Evolutionary conservation across 1,140 invertebrate species (phyloP), one percentile per base, ranked within the genome.

Genomic region (Papilio helenus): DNA sequence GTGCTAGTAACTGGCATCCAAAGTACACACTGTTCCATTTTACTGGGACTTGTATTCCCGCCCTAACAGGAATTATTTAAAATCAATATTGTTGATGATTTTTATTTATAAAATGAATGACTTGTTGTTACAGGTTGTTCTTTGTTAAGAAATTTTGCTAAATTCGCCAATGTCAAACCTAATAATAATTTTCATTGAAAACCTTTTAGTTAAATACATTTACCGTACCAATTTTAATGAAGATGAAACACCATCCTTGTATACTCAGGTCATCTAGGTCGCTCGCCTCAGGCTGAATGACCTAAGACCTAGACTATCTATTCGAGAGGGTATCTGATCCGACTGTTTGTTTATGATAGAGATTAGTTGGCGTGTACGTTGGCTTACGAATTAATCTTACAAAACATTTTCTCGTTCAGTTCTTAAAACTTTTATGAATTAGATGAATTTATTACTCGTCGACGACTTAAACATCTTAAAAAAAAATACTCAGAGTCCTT

Each of bases 241-340:
- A 77, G 76, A 44, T 55, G 49, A 76, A 51, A 74, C 23, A 49
- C 55, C 10, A 61, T 23, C 34, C 29, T 55, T 77, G 29, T 61
- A 23, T 77, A 58, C 12, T 39, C 51, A 77, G 76, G 76, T 77
- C 76, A 65, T 65, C 26, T 77, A 65, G 58, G 55, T 65, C 23
- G n/a, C 76, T 77, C 34, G 51, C 76, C 58, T 58, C 76, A 20
- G 29, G 49, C 73, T 55, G 29, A 29, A 58, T 65, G 76, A 77
- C 55, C 76, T 65, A 77, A 77, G 76, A 77, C 76, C 55, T 77
- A 65, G 39, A 58, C 55, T 65, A 77, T 77, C 74, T 55, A 76
- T 76, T 51, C 23, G 26, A 58, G 58, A 77, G 16, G 58, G n/a
- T 77, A 77, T 77, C 76, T 44, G 76, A 77, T 77, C 34, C 76